Evolutionary conservation across 2,113 vertebrate species (phyloP), one percentile per base, ranked within the genome.

Genomic region (Tringa solitaria): DNA sequence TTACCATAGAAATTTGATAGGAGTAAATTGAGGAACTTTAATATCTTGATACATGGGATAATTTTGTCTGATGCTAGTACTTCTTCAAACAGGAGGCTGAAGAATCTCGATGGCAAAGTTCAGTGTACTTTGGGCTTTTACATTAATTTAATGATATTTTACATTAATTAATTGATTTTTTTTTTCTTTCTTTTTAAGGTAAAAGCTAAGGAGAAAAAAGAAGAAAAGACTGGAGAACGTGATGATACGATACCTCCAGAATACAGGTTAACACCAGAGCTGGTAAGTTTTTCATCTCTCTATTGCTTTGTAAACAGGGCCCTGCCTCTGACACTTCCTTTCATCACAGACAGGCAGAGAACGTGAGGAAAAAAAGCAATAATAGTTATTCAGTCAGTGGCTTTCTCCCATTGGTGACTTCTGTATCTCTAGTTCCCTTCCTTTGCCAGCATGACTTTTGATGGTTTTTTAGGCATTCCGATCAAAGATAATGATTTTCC

Each of bases 201-300:
- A 93, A 98, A 98, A 97, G 80, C 97, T 64, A 98, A 97, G 95
- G 98, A 98, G 92, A 97, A 97, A 78, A 98, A 97, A 72, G 84
- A 95, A 14, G 33, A 96, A 56, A 98, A 98, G 72, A 27, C 81
- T 85, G 98, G 98, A 56, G 98, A 98, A 51, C 91, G 14, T 63
- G 97, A 98, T 1, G 96, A 97, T 73, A 97, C 98, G 0, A 83
- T 98, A 73, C 98, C 98, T 20, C 78, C 95, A 30, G 97, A 97
- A 4, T 98, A 98, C 69, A 98, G 97, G 73, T 77, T 98, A 51
- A 96, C 78, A 12, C 97, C 97, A 12, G 89, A 90, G 60, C 33
- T 84, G 94, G 98, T 98, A 84, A 77, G 95, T 35, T 70, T 77
- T 48, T 74, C 9, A 10, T 43, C 23, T 35, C 5, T 87, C 10